A percentile compares a stretch with the other conserved stretches of the same genome.
Conservation (phyloP, 2,888 invertebrate genomes). For the Drosophila kambysellisi region DNA sequence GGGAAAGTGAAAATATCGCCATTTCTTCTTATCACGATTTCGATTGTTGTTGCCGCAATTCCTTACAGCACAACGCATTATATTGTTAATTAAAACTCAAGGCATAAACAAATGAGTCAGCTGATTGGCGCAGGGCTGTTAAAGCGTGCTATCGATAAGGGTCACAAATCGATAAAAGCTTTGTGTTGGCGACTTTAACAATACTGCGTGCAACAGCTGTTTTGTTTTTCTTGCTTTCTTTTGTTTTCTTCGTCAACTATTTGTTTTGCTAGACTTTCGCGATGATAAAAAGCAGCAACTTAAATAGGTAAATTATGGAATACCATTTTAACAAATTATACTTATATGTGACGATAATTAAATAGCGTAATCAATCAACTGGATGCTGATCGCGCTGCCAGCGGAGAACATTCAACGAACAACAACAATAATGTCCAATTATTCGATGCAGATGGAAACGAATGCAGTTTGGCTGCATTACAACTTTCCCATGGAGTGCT, state of each 20-base stretch:
- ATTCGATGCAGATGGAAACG: conserved; percentile 13
- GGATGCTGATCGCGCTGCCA: conserved; percentile 17
- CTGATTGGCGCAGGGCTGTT: conserved; percentile 31
- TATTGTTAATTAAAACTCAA: conserved; percentile 11
- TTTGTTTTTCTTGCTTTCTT: neutral
- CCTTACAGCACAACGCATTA: conserved; percentile 62
- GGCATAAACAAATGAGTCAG: conserved; percentile 40
- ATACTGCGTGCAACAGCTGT: conserved; percentile 33
- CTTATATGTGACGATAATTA: neutral
- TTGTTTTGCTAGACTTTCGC: conserved; percentile 25
- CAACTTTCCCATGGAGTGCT: conserved; percentile 80
- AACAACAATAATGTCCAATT: conserved; percentile 18
- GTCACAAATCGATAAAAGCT: neutral
- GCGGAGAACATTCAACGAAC: conserved; percentile 14
- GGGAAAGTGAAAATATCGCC: conserved; percentile 62
- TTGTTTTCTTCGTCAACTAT: conserved; percentile 18
- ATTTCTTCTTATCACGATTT: conserved; percentile 40
- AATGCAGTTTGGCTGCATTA: conserved; percentile 65
- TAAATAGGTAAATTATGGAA: conserved; percentile 65
- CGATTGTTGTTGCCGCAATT: conserved; percentile 65
- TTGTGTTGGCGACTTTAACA: conserved; percentile 10
- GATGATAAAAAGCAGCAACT: conserved; percentile 80
- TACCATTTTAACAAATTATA: neutral
- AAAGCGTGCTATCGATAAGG: conserved; percentile 31
- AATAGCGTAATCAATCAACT: conserved; percentile 60